These are phyloP conservation scores for Whitmania pigra DNA, from an alignment of 1,140 invertebrate species.

Conservation along the genomic window DNA sequence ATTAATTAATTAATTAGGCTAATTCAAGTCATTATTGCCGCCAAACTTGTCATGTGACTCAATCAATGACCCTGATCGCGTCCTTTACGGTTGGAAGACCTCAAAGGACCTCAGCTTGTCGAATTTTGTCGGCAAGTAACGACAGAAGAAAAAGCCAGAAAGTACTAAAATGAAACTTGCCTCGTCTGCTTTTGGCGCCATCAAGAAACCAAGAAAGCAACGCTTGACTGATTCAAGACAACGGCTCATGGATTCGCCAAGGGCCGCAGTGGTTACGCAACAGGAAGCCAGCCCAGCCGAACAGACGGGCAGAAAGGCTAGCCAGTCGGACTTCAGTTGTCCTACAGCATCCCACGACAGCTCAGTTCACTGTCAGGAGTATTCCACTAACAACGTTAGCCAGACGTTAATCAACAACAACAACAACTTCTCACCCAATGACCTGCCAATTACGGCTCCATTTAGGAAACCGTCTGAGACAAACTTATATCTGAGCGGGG, in stretches of 20 bases:
- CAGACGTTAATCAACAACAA: background rate
- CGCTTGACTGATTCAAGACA: conserved; percentile 4
- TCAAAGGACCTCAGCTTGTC: background rate
- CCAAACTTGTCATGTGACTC: background rate
- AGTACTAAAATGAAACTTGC: conserved; percentile 8
- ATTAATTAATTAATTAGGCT: background rate
- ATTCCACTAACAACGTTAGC: background rate
- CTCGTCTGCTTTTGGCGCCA: conserved; percentile 8
- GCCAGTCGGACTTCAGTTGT: too few relatives aligned
- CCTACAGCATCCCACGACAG: background rate
- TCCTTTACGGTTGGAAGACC: background rate
- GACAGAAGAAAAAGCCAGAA: background rate
- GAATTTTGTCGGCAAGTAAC: too few relatives aligned
- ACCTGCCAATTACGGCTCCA: background rate
- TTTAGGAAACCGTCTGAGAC: background rate
- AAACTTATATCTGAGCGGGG: background rate
- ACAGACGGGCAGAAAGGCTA: too few relatives aligned
- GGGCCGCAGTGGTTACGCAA: background rate
- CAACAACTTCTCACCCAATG: background rate
- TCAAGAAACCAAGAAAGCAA: background rate
- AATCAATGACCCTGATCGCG: background rate
- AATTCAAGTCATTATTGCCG: background rate
- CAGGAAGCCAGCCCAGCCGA: too few relatives aligned
- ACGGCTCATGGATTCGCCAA: conserved; percentile 12
- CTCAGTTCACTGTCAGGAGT: background rate